These are phyloP conservation scores for Conger conger DNA, from an alignment of 2,113 vertebrate species.

Conservation along the genomic window DNA sequence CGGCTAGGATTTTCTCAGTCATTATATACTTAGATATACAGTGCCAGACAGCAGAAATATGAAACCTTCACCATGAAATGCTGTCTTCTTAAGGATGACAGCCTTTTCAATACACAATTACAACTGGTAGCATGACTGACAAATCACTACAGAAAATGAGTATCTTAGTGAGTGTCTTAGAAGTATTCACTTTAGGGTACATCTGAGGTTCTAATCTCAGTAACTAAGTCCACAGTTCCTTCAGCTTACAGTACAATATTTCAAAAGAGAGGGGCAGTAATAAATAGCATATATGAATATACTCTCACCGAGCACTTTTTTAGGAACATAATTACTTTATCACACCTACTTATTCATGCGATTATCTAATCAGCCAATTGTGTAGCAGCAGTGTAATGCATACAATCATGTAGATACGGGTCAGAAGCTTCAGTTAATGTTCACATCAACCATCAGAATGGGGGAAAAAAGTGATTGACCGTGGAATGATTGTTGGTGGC, in stretches of 20 bases:
- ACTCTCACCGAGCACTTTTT: too few relatives aligned
- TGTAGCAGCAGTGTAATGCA: too few relatives aligned
- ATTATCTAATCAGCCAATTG: too few relatives aligned
- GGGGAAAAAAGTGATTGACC: too few relatives aligned
- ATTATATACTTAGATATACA: neutral
- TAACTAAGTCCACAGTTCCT: neutral
- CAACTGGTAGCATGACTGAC: neutral
- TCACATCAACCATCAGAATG: too few relatives aligned
- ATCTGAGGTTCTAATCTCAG: neutral
- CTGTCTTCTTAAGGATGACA: neutral
- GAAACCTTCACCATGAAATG: neutral
- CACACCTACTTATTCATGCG: too few relatives aligned
- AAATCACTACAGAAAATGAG: neutral
- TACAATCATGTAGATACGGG: too few relatives aligned
- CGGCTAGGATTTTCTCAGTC: neutral
- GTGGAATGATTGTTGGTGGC: too few relatives aligned
- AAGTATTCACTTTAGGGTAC: neutral
- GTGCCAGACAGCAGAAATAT: neutral
- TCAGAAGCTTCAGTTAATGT: too few relatives aligned
- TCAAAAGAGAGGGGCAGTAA: neutral
- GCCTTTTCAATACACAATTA: neutral
- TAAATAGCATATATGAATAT: neutral
- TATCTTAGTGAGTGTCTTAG: neutral
- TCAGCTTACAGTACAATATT: neutral
- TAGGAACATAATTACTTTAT: too few relatives aligned